Conservation (phyloP, 2,888 invertebrate genomes). For the Odontocolon sp. region DNA sequence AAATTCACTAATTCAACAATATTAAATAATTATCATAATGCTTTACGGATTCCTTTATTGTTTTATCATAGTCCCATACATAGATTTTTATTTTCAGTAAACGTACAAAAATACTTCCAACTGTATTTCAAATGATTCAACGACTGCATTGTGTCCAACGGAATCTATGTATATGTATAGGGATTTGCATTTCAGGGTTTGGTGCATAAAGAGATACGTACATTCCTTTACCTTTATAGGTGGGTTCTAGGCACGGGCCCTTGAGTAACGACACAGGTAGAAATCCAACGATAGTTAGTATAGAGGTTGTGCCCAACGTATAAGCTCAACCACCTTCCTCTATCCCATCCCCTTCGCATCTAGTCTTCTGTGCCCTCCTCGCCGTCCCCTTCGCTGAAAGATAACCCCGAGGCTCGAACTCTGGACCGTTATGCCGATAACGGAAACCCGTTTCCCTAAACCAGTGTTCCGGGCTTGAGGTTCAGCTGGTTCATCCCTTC, state of each 20-base stretch:
- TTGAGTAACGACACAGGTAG: conserved; percentile 26
- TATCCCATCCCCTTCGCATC: neutral
- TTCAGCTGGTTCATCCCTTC: conserved; percentile 26
- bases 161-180: too few relatives aligned
- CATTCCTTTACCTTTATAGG: neutral
- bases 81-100: too few relatives aligned
- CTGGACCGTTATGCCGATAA: conserved; percentile 69
- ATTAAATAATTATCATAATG: too few relatives aligned
- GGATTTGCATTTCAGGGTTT: too few relatives aligned
- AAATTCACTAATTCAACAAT: too few relatives aligned
- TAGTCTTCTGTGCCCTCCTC: conserved; percentile 18
- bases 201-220: neutral
- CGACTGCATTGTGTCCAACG: too few relatives aligned
- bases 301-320: neutral
- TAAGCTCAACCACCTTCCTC: conserved; percentile 13
- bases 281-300: conserved; percentile 17
- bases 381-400: conserved; percentile 52
- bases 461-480: conserved; percentile 61
- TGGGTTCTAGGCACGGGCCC: neutral
- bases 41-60: too few relatives aligned
- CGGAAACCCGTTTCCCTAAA: conserved; percentile 68
- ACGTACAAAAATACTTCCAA: too few relatives aligned
- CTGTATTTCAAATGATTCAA: too few relatives aligned
- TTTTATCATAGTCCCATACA: too few relatives aligned
- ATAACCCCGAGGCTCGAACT: conserved; percentile 68